Percentiles rank a stretch among this genome's conserved stretches.
These are phyloP conservation scores for Himalopsyche anomala DNA, from an alignment of 2,888 invertebrate genomes.

Conservation along the genomic window DNA sequence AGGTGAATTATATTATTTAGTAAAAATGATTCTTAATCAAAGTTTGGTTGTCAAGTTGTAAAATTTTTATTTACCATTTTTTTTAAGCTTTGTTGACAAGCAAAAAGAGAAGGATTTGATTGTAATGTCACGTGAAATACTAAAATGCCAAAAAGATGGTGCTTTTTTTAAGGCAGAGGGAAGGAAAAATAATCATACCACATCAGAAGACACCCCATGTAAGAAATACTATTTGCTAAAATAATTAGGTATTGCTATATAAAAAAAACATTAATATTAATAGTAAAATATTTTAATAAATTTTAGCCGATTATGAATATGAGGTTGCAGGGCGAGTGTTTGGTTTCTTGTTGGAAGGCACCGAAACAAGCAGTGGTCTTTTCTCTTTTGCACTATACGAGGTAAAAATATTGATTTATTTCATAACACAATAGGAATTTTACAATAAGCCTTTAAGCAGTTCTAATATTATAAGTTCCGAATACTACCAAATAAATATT, in stretches of 20 bases:
- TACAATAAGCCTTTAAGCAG: neutral
- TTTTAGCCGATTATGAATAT: constrained; percentile 65
- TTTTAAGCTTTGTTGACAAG: constrained; percentile 61
- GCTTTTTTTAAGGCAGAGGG: constrained; percentile 57
- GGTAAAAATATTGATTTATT: constrained; percentile 61
- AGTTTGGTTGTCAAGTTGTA: too few relatives aligned
- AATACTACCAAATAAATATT: too few relatives aligned
- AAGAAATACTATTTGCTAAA: constrained; percentile 43
- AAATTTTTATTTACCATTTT: too few relatives aligned
- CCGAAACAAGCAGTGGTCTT: constrained; percentile 67
- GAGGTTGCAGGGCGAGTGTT: constrained; percentile 67
- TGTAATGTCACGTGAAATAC: constrained; percentile 59
- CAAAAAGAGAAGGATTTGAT: constrained; percentile 52
- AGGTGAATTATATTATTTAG: constrained; percentile 45
- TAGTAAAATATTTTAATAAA: neutral
- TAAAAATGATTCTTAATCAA: too few relatives aligned
- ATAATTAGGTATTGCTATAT: neutral
- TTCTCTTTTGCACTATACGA: constrained; percentile 67
- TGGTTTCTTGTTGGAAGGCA: constrained; percentile 68
- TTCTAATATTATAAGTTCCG: neutral
- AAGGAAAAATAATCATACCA: constrained; percentile 60
- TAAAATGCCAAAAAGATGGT: constrained; percentile 53
- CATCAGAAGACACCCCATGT: constrained; percentile 45
- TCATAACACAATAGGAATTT: neutral
- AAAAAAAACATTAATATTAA: neutral